Base-by-base conservation (phyloP, 2,888 invertebrate species). In the Vesta saturnalis region DNA sequence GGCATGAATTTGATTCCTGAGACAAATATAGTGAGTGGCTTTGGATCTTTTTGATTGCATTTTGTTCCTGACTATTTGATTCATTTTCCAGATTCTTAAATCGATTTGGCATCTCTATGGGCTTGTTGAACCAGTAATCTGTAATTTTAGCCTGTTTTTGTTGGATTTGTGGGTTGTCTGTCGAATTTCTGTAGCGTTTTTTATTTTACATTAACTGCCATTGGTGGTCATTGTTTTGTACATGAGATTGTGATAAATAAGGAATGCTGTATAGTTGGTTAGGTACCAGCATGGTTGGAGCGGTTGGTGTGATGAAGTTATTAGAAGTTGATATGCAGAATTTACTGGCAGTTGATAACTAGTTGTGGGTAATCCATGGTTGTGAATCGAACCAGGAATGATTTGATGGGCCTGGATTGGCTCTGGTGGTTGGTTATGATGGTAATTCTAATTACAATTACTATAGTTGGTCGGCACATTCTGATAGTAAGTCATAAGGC, bases 71-170 rank as follows among this genome's bases (percentile, higher is more conserved):
- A n/a, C n/a, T n/a, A 43, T 3, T 43, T 3, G n/a, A 5, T 57
- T 57, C 57, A 12, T 59, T 60, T 22, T 60, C 14, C 22, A 60
- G 18, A 49, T 23, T 49, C 10, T 22, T 14, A 22, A 47, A 60
- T 14, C 60, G 35, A 18, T 60, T 60, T 35, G 47, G 4, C 14
- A 19, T 14, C 5, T 15, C 6, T 8, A 49, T 49, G 21, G 60
- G 60, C 14, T 46, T 46, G 39, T 60, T 49, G n/a, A 60, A 15
- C 46, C 18, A 39, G 43, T 59, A 39, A 19, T 59, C 19, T 39
- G 59, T 46, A 12, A 59, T 46, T 59, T 60, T 60, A 22, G 60
- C 23, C 18, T 60, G 22, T 47, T 60, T 60, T 14, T 39, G 57
- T 58, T 58, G 43, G 1, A 39, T 14, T 58, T 35, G 35, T 4